phyloP scores from a whole-genome alignment of 2,113 vertebrate species.

The Mirza zaza region DNA sequence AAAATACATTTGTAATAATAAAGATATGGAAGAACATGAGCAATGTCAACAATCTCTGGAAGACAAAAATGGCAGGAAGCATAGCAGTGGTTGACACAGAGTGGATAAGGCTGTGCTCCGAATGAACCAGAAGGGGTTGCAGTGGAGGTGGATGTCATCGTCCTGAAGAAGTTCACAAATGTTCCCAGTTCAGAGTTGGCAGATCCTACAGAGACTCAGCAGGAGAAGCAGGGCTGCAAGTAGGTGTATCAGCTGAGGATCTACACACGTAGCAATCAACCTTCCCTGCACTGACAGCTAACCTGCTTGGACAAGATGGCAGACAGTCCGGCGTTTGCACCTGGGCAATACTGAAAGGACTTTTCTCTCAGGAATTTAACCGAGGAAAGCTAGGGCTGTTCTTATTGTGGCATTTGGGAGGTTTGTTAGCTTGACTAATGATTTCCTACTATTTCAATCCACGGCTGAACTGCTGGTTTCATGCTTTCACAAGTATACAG shows the following conservation, averaged over 20 bases:
- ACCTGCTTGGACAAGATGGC: not conserved
- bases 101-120: not conserved
- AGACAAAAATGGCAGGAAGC: not conserved
- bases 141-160: not conserved
- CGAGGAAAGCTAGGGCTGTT: not conserved
- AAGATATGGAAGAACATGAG: not conserved
- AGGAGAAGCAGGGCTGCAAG: not conserved
- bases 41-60: not conserved
- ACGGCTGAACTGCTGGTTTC: not conserved
- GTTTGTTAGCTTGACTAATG: not conserved
- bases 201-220: not conserved
- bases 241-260: not conserved
- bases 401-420: not conserved
- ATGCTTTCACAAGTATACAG: not conserved
- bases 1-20: not conserved
- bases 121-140: not conserved
- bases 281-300: not conserved
- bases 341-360: not conserved
- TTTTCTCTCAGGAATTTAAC: not conserved
- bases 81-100: not conserved
- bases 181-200: not conserved
- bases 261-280: not conserved
- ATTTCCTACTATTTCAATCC: not conserved
- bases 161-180: not conserved
- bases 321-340: not conserved